Base-by-base conservation (phyloP, 2,888 invertebrate species). In the Oasisia sp. region DNA sequence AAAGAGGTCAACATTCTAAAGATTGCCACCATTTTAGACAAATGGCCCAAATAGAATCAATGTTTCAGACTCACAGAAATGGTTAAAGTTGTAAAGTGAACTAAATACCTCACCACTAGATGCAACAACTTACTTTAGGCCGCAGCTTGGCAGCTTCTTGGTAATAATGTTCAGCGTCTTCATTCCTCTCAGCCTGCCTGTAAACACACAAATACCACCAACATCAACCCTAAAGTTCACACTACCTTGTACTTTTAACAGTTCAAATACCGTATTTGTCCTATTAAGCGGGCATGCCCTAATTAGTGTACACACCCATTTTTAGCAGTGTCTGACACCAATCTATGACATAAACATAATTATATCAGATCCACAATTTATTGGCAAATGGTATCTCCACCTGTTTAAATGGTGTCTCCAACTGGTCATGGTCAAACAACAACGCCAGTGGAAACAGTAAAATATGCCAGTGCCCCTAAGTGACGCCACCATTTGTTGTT, bases 81-180 rank as follows among this genome's bases (percentile, higher is more conserved):
- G 74, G 7, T 27, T 27, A 19, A 74, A 74, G 7, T 74, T 74
- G 19, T 74, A 27, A 74, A 19, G n/a, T 74, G 19, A 7, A 74
- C 19, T 74, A 27, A 74, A 74, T 74, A 7, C 19, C n/a, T 27
- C 74, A 27, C 27, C 74, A 74, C 19, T n/a, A 19, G 19, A 74
- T 19, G 27, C 27, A 74, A 27, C 7, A 27, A 92, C 91, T 92
- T 96, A 97, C 97, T 95, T 97, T 96, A 93, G 97, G 97, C 93
- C 97, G 97, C 45, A 98, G 96, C 93, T 97, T 96, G n/a, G 97
- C 97, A 45, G 98, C 99, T 96, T 97, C 97, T 92, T 98, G 97
- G 97, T 99, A 99, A 97, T 98, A 98, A 93, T 97, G 97, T 96
- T 99, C 99, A 0, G 99, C 98, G 94, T 98, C 98, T 89, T 97